Evolutionary conservation across 2,797 vertebrate genomes (phyloP), one percentile per base, ranked within the genome.

Genomic region (Loris lydekkerianus): DNA sequence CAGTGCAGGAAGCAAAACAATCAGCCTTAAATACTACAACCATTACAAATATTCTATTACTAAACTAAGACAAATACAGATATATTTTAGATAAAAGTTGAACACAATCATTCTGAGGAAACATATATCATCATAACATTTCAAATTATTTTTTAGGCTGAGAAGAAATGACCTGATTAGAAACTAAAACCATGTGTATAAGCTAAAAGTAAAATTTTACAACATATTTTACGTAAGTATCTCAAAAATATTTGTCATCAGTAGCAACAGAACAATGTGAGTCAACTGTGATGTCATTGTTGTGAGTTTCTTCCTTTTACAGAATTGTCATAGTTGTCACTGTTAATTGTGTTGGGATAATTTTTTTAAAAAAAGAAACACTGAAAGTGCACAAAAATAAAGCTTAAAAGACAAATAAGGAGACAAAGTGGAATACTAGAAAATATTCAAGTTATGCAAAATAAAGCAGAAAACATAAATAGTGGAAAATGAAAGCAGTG

Each of bases 381-480:
- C 20, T 49, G 49, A 69, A 60, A 81, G 20, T 40, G 2, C 23
- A 40, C 53, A 49, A 37, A 83, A 37, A 37, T 43, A 87, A 17
- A 70, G 20, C n/a, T 75, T 29, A 91, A 56, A 89, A 78, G 9
- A 5, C 27, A 96, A 83, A 37, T 49, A 11, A 65, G 29, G 11
- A 70, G 13, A 3, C 84, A 63, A 96, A 58, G 31, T 40, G 34
- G 37, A 78, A 37, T 43, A 53, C 7, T 78, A n/a, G 23, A 75
- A 83, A 95, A 93, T 67, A 69, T 3, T 65, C 37, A 78, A 63
- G 14, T 61, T 77, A 92, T 37, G 5, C 49, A 61, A 89, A 89
- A 69, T 40, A 27, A 75, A 91, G 3, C 9, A 83, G 40, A 6
- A 86, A 85, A 91, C 25, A 67, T 18, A 91, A 43, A n/a, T 13